phyloP scores from a whole-genome alignment of 1,140 invertebrate species.

The Batillaria attramentaria region DNA sequence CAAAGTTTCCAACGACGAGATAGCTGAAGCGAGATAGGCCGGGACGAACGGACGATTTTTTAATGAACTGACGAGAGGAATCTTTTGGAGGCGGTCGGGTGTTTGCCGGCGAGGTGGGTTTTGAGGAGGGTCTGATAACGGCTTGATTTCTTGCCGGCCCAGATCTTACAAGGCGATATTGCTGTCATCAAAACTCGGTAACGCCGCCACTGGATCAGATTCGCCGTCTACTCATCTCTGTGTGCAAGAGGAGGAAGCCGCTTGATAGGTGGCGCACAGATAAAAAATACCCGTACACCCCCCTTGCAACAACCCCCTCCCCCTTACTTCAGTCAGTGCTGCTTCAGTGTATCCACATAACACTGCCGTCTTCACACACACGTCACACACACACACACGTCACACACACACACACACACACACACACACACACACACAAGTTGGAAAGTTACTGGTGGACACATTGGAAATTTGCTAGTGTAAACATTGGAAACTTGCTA shows the following conservation, averaged over 20 bases:
- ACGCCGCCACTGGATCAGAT: not conserved
- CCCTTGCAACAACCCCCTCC: not conserved
- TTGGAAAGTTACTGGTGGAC: no score
- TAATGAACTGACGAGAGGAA: constrained; percentile 18
- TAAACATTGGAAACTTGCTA: no score
- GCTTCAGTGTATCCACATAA: not conserved
- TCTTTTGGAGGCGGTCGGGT: no score
- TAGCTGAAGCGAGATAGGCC: constrained; percentile 9
- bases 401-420: not conserved
- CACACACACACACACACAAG: not conserved
- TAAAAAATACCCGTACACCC: not conserved
- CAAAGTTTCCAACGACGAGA: constrained; percentile 15
- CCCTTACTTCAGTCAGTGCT: not conserved
- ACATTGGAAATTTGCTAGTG: no score
- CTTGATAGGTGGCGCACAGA: not conserved
- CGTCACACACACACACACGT: not conserved
- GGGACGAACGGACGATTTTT: constrained; percentile 1
- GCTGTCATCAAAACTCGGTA: not conserved
- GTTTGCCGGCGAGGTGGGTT: no score
- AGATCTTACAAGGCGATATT: not conserved
- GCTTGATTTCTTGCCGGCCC: no score
- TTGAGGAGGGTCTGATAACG: no score
- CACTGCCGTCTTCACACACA: not conserved
- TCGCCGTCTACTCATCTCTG: not conserved
- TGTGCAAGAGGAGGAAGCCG: not conserved